These are phyloP conservation scores for Mesaphorura yosii DNA, from an alignment of 1,140 invertebrate genomes.

Conservation along the genomic window DNA sequence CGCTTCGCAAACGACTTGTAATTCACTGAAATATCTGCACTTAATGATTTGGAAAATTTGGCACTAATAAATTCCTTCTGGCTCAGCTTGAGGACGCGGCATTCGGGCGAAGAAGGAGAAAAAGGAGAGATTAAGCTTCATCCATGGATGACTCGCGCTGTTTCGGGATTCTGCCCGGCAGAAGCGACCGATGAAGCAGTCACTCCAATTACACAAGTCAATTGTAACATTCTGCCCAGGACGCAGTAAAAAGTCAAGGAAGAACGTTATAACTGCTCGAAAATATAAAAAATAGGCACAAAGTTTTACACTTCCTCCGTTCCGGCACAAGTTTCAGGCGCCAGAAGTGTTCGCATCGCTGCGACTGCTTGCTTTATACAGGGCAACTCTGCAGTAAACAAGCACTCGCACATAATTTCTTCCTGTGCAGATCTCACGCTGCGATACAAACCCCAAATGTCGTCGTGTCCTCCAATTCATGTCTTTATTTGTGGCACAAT, in stretches of 20 bases:
- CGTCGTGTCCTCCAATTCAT: too few relatives aligned
- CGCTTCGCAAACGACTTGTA: conserved; percentile 33
- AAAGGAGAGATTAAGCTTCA: background rate
- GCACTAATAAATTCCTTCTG: conserved; percentile 34
- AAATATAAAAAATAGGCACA: background rate
- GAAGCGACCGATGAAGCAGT: background rate
- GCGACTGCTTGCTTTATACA: too few relatives aligned
- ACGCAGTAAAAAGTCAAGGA: background rate
- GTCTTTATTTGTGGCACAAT: too few relatives aligned
- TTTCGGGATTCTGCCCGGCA: background rate
- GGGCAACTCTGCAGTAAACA: background rate
- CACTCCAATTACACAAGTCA: background rate
- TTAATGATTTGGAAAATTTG: conserved; percentile 34
- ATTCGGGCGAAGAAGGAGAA: too few relatives aligned
- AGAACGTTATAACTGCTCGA: background rate
- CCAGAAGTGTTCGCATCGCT: too few relatives aligned
- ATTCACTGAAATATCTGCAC: conserved; percentile 33
- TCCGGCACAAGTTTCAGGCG: too few relatives aligned
- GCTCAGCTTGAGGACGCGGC: conserved; percentile 16
- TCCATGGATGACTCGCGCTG: background rate
- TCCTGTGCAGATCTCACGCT: background rate
- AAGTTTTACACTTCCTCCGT: background rate
- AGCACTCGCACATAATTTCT: background rate
- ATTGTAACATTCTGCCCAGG: background rate
- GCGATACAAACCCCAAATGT: conserved; percentile 4